phyloP scores from a whole-genome alignment of 2,113 vertebrate species.

The Ceyx margarethae region DNA sequence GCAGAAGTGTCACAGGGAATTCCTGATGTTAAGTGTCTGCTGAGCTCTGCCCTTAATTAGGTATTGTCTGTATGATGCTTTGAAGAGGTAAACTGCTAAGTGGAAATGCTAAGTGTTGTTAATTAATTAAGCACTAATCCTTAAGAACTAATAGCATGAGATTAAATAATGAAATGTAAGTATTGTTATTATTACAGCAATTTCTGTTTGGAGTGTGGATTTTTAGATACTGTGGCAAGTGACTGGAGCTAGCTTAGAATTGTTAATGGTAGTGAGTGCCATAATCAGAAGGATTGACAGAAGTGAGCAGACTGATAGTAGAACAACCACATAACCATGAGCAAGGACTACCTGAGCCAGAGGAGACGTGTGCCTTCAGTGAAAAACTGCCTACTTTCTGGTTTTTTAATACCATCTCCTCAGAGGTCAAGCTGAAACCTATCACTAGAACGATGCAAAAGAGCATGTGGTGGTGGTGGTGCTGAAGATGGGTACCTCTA shows the following conservation, averaged over 20 bases:
- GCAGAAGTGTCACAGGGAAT: slow-evolving; percentile 16
- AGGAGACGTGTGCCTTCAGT: neutral
- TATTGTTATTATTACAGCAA: slow-evolving; percentile 59
- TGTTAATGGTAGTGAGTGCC: neutral
- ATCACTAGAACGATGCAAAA: neutral
- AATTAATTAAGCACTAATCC: slow-evolving; percentile 63
- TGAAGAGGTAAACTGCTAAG: slow-evolving; percentile 60
- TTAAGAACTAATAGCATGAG: slow-evolving; percentile 57
- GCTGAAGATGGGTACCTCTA: neutral
- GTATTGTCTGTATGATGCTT: neutral
- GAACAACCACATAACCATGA: neutral
- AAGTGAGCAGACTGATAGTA: neutral
- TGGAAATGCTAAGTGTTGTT: slow-evolving; percentile 62
- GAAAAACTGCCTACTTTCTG: neutral
- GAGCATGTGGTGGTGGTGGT: neutral
- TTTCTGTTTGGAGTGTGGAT: slow-evolving; percentile 22
- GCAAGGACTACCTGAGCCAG: neutral
- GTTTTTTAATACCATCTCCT: neutral
- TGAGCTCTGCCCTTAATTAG: slow-evolving; percentile 57
- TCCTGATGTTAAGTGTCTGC: slow-evolving; percentile 34
- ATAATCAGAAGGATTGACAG: neutral
- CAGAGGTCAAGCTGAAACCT: neutral
- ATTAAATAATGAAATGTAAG: slow-evolving; percentile 66
- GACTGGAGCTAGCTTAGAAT: neutral
- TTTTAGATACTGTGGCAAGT: slow-evolving; percentile 10